Conservation (phyloP, 2,113 vertebrate genomes). For the Neofelis nebulosa region DNA sequence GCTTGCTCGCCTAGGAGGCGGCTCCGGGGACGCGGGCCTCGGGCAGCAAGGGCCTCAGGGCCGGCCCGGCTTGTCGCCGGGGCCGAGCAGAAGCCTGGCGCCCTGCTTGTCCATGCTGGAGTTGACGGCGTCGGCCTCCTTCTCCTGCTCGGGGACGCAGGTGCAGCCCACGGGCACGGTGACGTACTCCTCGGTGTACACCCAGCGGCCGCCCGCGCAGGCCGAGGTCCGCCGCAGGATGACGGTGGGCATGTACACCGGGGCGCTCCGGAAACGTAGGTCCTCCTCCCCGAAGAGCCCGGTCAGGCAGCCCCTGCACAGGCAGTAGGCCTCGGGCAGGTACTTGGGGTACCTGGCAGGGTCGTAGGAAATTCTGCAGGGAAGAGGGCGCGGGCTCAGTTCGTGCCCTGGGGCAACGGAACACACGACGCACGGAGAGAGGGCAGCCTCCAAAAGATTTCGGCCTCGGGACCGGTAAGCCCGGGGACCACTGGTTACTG, state of each 20-base stretch:
- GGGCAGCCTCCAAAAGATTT: not conserved
- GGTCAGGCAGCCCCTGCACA: slow-evolving; percentile 94
- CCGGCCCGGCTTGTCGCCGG: slow-evolving; percentile 72
- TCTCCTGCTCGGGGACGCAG: slow-evolving; percentile 87
- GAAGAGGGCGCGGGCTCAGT: slow-evolving; percentile 31
- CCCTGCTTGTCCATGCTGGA: slow-evolving; percentile 86
- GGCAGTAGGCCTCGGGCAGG: slow-evolving; percentile 96
- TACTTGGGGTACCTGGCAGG: slow-evolving; percentile 90
- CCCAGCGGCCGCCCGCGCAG: slow-evolving; percentile 89
- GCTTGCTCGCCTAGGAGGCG: not conserved
- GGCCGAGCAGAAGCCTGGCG: slow-evolving; percentile 79
- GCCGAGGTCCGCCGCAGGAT: slow-evolving; percentile 89
- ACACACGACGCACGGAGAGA: not conserved
- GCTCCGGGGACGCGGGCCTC: not conserved
- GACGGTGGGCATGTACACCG: slow-evolving; percentile 91
- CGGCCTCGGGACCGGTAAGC: not conserved
- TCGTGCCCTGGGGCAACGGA: not conserved
- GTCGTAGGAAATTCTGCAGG: slow-evolving; percentile 90
- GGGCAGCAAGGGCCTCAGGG: not conserved
- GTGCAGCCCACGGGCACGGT: slow-evolving; percentile 96
- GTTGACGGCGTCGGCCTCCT: slow-evolving; percentile 75
- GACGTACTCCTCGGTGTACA: slow-evolving; percentile 92
- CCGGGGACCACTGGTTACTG: not conserved
- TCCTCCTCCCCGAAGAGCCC: slow-evolving; percentile 89
- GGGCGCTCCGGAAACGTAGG: slow-evolving; percentile 89